A percentile compares a stretch with the other conserved stretches of the same genome.
These are phyloP conservation scores for Anser brachyrhynchus DNA, from an alignment of 2,113 vertebrate genomes.

Conservation along the genomic window DNA sequence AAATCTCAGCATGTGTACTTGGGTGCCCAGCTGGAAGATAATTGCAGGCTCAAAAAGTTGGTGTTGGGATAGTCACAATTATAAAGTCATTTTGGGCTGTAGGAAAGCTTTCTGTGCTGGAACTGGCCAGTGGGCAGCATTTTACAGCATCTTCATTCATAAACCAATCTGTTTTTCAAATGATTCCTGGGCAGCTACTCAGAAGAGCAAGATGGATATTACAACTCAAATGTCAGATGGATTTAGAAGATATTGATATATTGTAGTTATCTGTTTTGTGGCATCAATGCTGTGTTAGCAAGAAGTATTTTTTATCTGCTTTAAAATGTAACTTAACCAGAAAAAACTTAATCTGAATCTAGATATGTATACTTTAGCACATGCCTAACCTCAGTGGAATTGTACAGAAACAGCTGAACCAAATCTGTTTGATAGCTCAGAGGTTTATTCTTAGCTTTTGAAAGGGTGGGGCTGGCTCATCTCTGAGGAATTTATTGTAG, in stretches of 20 bases:
- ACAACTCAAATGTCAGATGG: not conserved
- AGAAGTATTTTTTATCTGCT: not conserved
- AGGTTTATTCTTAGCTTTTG: not conserved
- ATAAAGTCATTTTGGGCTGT: not conserved
- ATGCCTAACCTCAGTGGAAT: not conserved
- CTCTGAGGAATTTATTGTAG: not conserved
- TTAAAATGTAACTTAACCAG: not conserved
- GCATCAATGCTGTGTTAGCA: not conserved
- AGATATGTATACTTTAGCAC: not conserved
- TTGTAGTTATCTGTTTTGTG: not conserved
- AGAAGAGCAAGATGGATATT: not conserved
- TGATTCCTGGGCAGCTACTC: not conserved
- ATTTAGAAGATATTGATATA: not conserved
- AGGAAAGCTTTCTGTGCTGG: not conserved
- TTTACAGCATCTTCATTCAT: not conserved
- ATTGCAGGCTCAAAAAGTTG: not conserved
- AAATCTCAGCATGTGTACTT: not conserved
- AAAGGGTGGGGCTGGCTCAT: not conserved
- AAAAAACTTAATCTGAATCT: not conserved
- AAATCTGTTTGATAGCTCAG: not conserved
- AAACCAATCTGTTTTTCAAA: not conserved
- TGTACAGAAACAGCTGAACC: not conserved
- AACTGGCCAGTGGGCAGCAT: not conserved
- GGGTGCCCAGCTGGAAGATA: not conserved
- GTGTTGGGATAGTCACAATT: not conserved